Base-by-base conservation (phyloP, 2,888 invertebrate species). In the Linnaemya vulpina region DNA sequence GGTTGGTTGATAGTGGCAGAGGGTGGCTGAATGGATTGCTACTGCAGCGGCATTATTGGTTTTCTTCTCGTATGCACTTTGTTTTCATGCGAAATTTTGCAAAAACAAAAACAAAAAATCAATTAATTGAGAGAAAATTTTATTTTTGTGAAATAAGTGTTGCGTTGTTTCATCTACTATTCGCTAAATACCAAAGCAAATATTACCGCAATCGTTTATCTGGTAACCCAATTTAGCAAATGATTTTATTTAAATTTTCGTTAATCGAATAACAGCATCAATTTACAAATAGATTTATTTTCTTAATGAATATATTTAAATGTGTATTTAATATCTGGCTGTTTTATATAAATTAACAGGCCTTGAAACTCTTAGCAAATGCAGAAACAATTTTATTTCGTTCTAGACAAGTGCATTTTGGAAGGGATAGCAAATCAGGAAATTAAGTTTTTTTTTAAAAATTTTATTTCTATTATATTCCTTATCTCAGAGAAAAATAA, bases 181-280 rank as follows among this genome's bases (percentile, higher is more conserved):
- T 60, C 25, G 60, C 38, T 15, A 40, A 62, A 55, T 53, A 49
- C 5, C 7, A 20, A 53, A 15, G 9, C 40, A 62, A 43, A 62
- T 10, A 20, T 5, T 43, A 53, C 77, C 53, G 38, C 70, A 78
- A 51, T 58, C 15, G 20, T 73, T 80, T 30, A 30, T 30, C 30
- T 65, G 79, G 8, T 77, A 73, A 74, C 73, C 73, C 49, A 80
- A 73, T 73, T 80, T 49, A 22, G 13, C 53, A 78, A 71, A 73
- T 63, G n/a, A 22, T 20, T 71, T 25, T 8, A n/a, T 25, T 25
- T 55, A 11, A n/a, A n/a, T 20, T 35, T 46, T 13, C 9, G 58
- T 25, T 46, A 25, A 49, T 73, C 8, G 17, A 4, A 35, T 35
- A 49, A 17, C 17, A 51, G 11, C n/a, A 67, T 17, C 15, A n/a